phyloP scores from a whole-genome alignment of 2,797 vertebrate genomes.

The Paratrypauchen microcephalus region DNA sequence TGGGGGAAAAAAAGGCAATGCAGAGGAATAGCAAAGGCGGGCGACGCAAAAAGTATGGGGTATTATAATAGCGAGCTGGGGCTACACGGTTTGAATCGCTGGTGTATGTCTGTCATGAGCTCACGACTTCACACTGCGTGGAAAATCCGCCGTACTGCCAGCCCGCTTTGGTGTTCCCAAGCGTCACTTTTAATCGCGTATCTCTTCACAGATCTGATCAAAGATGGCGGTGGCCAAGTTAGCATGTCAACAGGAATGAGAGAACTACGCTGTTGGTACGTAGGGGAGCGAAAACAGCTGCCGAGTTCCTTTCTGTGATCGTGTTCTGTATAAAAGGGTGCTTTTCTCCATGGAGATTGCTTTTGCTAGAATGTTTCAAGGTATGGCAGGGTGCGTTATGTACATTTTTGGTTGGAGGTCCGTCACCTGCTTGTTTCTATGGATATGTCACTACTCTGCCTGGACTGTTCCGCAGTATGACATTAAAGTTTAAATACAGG shows the following conservation, averaged over 20 bases:
- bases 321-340: background rate
- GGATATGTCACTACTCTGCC: too few species aligned
- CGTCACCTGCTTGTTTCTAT: too few species aligned
- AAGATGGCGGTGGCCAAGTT: slow-evolving; percentile 66
- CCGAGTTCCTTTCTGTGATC: background rate
- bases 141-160: slow-evolving; percentile 70
- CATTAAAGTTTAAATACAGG: too few species aligned
- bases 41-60: slow-evolving; percentile 36
- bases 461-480: too few species aligned
- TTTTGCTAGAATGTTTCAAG: too few species aligned
- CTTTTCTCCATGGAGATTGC: too few species aligned
- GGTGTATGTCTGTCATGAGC: slow-evolving; percentile 77
- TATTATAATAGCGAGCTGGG: slow-evolving; percentile 63
- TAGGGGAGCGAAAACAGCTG: background rate
- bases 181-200: slow-evolving; percentile 77
- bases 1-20: slow-evolving; percentile 12
- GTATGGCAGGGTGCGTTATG: too few species aligned
- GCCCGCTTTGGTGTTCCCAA: slow-evolving; percentile 64
- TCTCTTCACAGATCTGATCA: slow-evolving; percentile 69
- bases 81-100: slow-evolving; percentile 68
- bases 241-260: slow-evolving; percentile 61
- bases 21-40: slow-evolving; percentile 40
- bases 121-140: slow-evolving; percentile 76
- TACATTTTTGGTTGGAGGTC: too few species aligned
- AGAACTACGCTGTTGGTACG: slow-evolving; percentile 1